phyloP scores from a whole-genome alignment of 2,888 invertebrate species.

The Lochmaea capreae region DNA sequence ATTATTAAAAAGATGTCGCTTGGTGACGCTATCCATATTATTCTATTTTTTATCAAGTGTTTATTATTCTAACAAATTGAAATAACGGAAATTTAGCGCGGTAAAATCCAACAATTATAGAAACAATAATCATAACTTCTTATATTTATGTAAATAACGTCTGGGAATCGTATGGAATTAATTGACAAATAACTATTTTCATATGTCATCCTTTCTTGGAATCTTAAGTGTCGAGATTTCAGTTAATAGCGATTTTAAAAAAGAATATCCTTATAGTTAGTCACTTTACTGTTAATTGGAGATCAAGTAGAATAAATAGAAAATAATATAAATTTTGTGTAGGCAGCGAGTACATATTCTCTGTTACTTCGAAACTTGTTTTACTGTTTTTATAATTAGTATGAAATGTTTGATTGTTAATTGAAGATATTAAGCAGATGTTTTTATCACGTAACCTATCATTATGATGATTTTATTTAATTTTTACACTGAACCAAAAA shows the following conservation, averaged over 20 bases:
- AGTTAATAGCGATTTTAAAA: neutral
- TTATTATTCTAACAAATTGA: neutral
- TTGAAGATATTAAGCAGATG: neutral
- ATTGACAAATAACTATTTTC: neutral
- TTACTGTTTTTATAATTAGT: neutral
- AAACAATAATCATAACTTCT: neutral
- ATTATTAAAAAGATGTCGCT: too few relatives aligned
- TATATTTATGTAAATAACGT: neutral
- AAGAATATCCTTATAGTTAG: neutral
- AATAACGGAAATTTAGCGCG: neutral
- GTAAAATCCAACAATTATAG: neutral
- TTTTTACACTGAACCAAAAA: too few relatives aligned
- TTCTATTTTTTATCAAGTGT: neutral
- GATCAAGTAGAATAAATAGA: constrained; percentile 1
- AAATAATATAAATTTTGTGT: neutral
- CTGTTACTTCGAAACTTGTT: neutral
- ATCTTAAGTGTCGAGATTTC: neutral
- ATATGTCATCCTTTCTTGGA: constrained; percentile 10
- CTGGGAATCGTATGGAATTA: neutral
- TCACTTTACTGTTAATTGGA: constrained; percentile 2
- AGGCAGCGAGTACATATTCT: neutral
- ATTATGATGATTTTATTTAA: too few relatives aligned
- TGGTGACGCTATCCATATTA: too few relatives aligned
- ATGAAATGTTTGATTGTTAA: neutral
- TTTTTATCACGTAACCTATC: too few relatives aligned